A percentile compares a stretch with the other conserved stretches of the same genome.
These are phyloP conservation scores for Balaeniceps rex DNA, from an alignment of 2,113 vertebrate species.

Conservation along the genomic window DNA sequence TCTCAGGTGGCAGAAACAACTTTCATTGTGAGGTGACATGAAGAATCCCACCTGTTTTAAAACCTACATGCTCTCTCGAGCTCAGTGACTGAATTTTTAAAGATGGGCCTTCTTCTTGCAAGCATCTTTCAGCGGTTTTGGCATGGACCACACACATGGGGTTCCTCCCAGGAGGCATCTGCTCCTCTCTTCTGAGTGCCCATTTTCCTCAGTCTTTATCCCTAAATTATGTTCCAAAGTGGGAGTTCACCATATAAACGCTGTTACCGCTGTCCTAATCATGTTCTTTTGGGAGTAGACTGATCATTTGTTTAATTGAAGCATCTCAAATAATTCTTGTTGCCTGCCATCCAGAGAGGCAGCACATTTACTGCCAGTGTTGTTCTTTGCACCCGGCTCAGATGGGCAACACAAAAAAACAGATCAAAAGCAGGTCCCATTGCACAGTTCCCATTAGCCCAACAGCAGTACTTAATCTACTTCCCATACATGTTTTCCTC, in stretches of 20 bases:
- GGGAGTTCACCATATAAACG: background rate
- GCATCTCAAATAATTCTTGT: background rate
- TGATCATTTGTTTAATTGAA: background rate
- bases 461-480: background rate
- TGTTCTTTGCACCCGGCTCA: background rate
- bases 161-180: background rate
- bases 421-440: background rate
- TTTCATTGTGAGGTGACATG: background rate
- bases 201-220: background rate
- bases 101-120: background rate
- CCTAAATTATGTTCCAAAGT: background rate
- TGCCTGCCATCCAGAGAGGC: background rate
- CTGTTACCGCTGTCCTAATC: background rate
- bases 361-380: background rate
- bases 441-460: background rate
- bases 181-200: background rate
- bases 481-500: background rate
- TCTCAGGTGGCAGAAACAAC: background rate
- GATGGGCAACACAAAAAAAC: background rate
- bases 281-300: background rate
- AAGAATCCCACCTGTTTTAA: background rate
- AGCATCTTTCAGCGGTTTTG: background rate
- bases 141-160: background rate
- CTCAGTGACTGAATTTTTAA: background rate
- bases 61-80: background rate